Percentiles rank a stretch among this genome's conserved stretches.
phyloP scores from a whole-genome alignment of 2,888 invertebrate species.

The Loripinus fragilis region DNA sequence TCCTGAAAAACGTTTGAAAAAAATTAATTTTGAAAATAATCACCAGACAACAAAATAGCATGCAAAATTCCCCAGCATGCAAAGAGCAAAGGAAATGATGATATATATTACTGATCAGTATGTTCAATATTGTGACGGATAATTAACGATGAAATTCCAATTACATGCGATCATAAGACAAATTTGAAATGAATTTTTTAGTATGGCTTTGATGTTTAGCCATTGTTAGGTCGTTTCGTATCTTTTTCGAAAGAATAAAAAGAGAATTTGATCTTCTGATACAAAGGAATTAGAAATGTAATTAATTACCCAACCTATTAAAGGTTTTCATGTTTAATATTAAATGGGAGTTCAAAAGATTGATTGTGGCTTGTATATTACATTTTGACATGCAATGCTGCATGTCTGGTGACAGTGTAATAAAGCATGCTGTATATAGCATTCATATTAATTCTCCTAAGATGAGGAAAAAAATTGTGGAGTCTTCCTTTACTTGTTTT shows the following conservation, averaged over 20 bases:
- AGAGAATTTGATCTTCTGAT: conserved; percentile 22
- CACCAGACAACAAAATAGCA: no score
- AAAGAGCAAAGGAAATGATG: conserved; percentile 23
- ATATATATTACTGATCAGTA: conserved; percentile 28
- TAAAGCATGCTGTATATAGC: not conserved
- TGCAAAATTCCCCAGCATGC: no score
- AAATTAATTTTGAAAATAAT: no score
- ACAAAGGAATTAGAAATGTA: conserved; percentile 41
- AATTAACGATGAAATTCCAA: conserved; percentile 45
- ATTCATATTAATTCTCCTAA: no score
- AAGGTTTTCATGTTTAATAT: conserved; percentile 52
- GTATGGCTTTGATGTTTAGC: conserved; percentile 48
- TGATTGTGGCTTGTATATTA: conserved; percentile 2
- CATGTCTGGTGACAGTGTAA: conserved; percentile 3
- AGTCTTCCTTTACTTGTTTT: no score
- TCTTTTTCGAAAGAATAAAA: conserved; percentile 19
- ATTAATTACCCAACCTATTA: conserved; percentile 39
- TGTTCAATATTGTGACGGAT: conserved; percentile 26
- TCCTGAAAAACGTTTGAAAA: no score
- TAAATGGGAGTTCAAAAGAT: conserved; percentile 20
- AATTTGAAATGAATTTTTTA: conserved; percentile 36
- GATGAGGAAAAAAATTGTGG: no score
- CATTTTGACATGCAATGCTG: conserved; percentile 17
- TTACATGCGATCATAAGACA: conserved; percentile 53
- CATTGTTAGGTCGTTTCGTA: conserved; percentile 42